A percentile compares a stretch with the other conserved stretches of the same genome.
Conservation (phyloP, 2,888 invertebrate genomes). For the Plebejus melissa region DNA sequence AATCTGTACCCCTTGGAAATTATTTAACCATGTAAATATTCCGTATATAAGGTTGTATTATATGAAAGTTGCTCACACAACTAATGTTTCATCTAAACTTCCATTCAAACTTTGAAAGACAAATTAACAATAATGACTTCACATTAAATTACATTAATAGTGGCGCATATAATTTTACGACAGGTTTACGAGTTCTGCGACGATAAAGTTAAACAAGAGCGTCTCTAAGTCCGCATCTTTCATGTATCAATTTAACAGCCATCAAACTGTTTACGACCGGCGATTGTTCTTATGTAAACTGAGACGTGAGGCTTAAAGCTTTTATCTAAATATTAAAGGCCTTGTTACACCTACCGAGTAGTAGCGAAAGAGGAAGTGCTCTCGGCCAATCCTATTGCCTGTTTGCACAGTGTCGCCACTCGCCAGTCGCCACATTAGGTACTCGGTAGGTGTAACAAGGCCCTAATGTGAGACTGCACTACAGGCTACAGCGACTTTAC, state of each 20-base stretch:
- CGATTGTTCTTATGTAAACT: conserved; percentile 1
- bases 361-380: too few species aligned
- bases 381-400: too few species aligned
- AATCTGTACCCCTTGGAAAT: too few species aligned
- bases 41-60: too few species aligned
- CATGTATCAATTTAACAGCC: conserved; percentile 30
- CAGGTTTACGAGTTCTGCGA: conserved; percentile 19
- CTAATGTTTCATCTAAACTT: background rate
- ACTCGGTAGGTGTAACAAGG: too few species aligned
- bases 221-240: conserved; percentile 24
- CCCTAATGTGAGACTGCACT: too few species aligned
- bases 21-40: too few species aligned
- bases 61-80: background rate
- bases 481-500: too few species aligned
- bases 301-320: background rate
- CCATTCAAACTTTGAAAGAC: background rate
- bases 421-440: too few species aligned
- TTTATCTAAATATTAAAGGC: background rate
- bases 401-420: too few species aligned
- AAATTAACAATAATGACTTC: background rate
- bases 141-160: conserved; percentile 3
- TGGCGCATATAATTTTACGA: conserved; percentile 27
- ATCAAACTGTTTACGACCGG: conserved; percentile 19
- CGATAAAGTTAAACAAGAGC: conserved; percentile 19
- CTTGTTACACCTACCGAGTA: too few species aligned